Conservation (phyloP, 2,797 vertebrate species). For the Poecilia gillii region DNA sequence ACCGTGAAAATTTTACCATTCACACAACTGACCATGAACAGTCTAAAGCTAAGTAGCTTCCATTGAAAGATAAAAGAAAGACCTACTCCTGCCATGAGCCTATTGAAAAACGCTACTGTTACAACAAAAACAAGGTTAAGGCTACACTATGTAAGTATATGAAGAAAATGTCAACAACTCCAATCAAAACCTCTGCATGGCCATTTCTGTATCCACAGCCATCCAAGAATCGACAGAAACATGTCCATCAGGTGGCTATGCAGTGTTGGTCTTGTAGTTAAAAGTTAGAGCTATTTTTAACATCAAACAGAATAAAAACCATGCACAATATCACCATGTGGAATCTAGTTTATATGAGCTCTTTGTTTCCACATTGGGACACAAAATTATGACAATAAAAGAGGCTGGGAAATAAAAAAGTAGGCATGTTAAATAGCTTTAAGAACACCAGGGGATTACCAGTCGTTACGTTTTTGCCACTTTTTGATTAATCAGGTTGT, state of each 20-base stretch:
- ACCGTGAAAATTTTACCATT: background rate
- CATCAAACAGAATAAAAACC: background rate
- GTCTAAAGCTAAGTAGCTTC: background rate
- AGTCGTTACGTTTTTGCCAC: too few relatives aligned
- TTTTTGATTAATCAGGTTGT: too few relatives aligned
- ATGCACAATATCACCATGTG: background rate
- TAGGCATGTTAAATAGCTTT: background rate
- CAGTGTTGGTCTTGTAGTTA: background rate
- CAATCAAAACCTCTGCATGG: background rate
- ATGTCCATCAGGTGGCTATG: background rate
- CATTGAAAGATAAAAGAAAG: background rate
- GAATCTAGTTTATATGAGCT: background rate
- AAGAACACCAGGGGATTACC: background rate
- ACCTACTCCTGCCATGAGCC: background rate
- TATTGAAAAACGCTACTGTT: background rate
- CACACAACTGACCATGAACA: background rate
- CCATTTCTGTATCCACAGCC: background rate
- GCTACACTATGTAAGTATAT: background rate
- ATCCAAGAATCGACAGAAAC: background rate
- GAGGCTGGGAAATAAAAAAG: background rate
- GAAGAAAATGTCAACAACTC: background rate
- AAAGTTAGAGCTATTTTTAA: background rate
- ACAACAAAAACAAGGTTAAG: background rate
- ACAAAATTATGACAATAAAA: background rate
- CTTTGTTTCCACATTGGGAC: background rate